These are phyloP conservation scores for Andricus quercusramuli DNA, from an alignment of 2,888 invertebrate species.

Conservation along the genomic window DNA sequence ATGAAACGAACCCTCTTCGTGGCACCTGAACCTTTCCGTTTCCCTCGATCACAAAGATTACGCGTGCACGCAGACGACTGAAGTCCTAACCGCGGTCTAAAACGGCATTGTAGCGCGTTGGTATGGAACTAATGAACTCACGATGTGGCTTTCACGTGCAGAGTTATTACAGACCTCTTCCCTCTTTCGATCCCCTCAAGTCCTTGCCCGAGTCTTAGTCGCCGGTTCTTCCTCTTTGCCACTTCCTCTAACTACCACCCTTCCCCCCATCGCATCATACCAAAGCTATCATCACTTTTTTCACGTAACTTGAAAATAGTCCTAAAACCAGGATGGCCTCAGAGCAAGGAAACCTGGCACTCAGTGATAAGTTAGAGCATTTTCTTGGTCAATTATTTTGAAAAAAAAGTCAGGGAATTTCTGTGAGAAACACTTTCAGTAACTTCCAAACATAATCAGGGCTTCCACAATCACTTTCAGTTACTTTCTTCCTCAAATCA, in stretches of 20 bases:
- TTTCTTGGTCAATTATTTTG: too few relatives aligned
- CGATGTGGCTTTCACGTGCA: conserved; percentile 70
- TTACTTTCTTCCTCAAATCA: too few relatives aligned
- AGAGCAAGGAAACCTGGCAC: too few relatives aligned
- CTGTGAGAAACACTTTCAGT: too few relatives aligned
- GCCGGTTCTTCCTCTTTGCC: conserved; percentile 41
- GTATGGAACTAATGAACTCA: conserved; percentile 75
- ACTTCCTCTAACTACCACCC: conserved; percentile 35
- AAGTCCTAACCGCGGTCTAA: conserved; percentile 68
- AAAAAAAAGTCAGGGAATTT: too few relatives aligned
- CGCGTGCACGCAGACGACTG: conserved; percentile 53
- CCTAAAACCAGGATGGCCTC: neutral
- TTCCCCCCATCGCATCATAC: neutral
- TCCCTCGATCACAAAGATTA: conserved; percentile 59
- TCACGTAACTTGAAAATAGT: neutral
- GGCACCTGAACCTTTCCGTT: conserved; percentile 45
- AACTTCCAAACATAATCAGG: too few relatives aligned
- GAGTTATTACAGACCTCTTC: conserved; percentile 68
- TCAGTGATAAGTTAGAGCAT: too few relatives aligned
- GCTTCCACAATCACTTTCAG: too few relatives aligned
- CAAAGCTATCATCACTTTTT: neutral
- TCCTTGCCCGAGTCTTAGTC: conserved; percentile 18
- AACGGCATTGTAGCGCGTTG: conserved; percentile 70
- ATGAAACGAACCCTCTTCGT: conserved; percentile 33
- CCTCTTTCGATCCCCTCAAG: conserved; percentile 44